phyloP scores from a whole-genome alignment of 2,888 invertebrate genomes.

The Drosophila monieri region DNA sequence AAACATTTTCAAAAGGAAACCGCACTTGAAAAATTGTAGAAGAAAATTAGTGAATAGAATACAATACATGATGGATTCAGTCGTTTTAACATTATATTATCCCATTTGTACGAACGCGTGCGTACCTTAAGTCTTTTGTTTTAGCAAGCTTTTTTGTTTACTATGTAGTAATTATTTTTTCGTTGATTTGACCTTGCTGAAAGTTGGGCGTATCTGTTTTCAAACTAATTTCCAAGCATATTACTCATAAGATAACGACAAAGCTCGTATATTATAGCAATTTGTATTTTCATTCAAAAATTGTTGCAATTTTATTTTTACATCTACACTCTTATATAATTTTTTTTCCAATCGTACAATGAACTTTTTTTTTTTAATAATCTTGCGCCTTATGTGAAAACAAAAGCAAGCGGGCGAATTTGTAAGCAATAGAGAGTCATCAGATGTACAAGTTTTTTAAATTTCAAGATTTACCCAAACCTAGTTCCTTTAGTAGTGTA shows the following conservation, averaged over 20 bases:
- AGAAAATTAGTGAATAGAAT: background rate
- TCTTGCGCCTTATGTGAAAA: background rate
- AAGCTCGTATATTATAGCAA: too few species aligned
- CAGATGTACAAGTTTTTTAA: conserved; percentile 11
- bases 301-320: too few species aligned
- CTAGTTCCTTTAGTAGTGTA: conserved; percentile 7
- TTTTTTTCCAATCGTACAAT: too few species aligned
- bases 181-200: conserved; percentile 47
- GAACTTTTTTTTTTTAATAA: background rate
- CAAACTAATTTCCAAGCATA: background rate
- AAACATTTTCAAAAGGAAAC: too few species aligned
- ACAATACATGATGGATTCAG: background rate
- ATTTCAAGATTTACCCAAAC: conserved; percentile 4
- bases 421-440: background rate
- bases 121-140: conserved; percentile 65
- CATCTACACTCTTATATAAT: too few species aligned
- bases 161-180: conserved; percentile 41
- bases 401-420: background rate
- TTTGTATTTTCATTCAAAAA: too few species aligned
- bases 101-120: conserved; percentile 39
- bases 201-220: conserved; percentile 8
- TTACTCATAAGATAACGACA: background rate
- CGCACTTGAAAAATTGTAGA: too few species aligned
- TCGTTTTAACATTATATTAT: conserved; percentile 1
- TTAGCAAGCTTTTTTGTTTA: conserved; percentile 24